phyloP scores from a whole-genome alignment of 2,113 vertebrate species.

The Hemichromis elongatus region DNA sequence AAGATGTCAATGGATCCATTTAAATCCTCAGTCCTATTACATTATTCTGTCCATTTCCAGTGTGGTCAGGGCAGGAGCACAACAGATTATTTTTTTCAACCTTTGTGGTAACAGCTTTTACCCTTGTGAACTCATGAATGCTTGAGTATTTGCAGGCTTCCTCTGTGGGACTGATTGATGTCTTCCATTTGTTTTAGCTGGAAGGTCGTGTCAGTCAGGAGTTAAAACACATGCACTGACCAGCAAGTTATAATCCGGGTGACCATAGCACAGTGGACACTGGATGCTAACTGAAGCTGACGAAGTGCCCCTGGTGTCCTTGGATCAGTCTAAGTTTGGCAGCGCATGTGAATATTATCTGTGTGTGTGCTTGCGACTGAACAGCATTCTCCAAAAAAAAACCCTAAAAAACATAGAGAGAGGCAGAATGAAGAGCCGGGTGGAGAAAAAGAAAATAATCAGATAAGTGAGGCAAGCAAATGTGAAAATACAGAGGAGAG shows the following conservation, averaged over 20 bases:
- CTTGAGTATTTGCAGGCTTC: conserved; percentile 14
- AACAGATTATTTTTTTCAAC: neutral
- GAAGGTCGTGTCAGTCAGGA: conserved; percentile 44
- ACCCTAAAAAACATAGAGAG: neutral
- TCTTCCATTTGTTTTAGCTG: conserved; percentile 29
- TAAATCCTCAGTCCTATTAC: neutral
- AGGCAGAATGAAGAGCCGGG: neutral
- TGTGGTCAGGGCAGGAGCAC: neutral
- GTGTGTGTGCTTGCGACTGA: neutral
- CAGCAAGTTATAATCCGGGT: conserved; percentile 38
- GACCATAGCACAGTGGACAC: conserved; percentile 47
- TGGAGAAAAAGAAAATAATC: neutral
- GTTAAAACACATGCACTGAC: conserved; percentile 23
- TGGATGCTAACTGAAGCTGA: conserved; percentile 53
- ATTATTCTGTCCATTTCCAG: neutral
- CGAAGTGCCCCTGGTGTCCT: conserved; percentile 46
- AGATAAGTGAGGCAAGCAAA: conserved; percentile 9
- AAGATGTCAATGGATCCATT: neutral
- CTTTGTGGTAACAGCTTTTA: conserved; percentile 15
- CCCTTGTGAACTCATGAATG: conserved; percentile 19
- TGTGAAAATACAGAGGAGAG: neutral
- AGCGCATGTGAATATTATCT: neutral
- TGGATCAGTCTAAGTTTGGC: conserved; percentile 23
- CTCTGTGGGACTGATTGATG: conserved; percentile 35
- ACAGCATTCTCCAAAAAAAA: neutral